Evolutionary conservation across 1,140 invertebrate genomes (phyloP), one percentile per base, ranked within the genome.

Genomic region (Bombus terrestris): DNA sequence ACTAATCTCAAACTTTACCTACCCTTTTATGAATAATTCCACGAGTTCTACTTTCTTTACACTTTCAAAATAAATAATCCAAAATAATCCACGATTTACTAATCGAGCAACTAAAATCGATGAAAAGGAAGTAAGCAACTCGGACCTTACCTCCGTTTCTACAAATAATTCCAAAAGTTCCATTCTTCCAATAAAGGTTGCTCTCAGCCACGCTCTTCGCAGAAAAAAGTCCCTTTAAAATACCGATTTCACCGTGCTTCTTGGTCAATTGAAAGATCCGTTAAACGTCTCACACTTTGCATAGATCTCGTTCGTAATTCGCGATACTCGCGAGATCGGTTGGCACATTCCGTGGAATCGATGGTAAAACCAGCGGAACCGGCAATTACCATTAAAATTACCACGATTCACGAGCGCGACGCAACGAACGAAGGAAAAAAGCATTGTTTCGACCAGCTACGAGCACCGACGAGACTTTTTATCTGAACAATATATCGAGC

Each of bases 381-480:
- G 66, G 25, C 3, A 84, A 68, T 78, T 78, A 59, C 64, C 47
- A 71, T 79, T 37, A 62, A 47, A 41, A 39, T 77, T 73, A 85
- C 4, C 41, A 35, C 28, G 62, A 78, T 43, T 4, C 18, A 5
- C n/a, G 41, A 43, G 8, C 28, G 53, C 8, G 3, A 78, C 3
- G 10, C 39, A 1, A n/a, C 59, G 12, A 39, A 41, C 37, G 37
- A n/a, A 64, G 1, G 9, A 37, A 59, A 39, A 47, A 37, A 53
- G 22, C 6, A 71, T 79, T 71, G 53, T 79, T 71, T 71, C 66
- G 28, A n/a, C 39, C 43, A 32, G 6, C 9, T 39, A 28, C 47
- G n/a, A 35, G 37, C 37, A n/a, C 9, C 39, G 77, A 28, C 13
- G 32, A 62, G 53, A 37, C 13, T 47, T 64, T 57, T 85, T 85